Percentiles rank a stretch among this genome's conserved stretches.
Conservation (phyloP, 2,113 vertebrate genomes). For the Cairina moschata region DNA sequence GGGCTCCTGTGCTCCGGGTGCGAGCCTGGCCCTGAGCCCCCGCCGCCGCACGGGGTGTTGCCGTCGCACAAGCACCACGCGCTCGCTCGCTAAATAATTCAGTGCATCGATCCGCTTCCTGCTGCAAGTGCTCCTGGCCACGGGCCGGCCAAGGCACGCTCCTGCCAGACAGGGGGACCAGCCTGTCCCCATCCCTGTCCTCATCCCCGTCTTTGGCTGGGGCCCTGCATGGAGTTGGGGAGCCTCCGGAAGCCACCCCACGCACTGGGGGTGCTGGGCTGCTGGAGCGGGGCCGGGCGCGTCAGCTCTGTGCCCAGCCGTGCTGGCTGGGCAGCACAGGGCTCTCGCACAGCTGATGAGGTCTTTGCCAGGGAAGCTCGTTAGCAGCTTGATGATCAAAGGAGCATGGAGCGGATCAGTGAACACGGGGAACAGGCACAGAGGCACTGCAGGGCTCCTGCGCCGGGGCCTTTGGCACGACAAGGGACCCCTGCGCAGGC, state of each 20-base stretch:
- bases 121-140: background rate
- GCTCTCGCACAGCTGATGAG: rapidly evolving
- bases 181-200: background rate
- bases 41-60: rapidly evolving
- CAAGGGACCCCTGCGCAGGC: background rate
- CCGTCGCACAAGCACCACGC: rapidly evolving
- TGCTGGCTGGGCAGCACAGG: background rate
- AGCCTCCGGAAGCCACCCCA: rapidly evolving
- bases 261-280: rapidly evolving
- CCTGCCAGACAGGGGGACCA: background rate
- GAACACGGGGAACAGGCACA: background rate
- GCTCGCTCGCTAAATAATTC: background rate
- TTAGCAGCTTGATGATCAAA: background rate
- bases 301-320: rapidly evolving
- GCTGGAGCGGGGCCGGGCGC: background rate
- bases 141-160: rapidly evolving
- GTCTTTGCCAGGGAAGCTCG: background rate
- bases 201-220: background rate
- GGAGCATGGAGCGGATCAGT: background rate
- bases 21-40: rapidly evolving
- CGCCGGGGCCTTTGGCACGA: background rate
- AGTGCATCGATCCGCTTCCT: background rate
- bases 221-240: rapidly evolving
- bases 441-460: background rate
- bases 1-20: rapidly evolving